phyloP scores from a whole-genome alignment of 1,140 invertebrate genomes.

The Leptinotarsa undecemlineata region DNA sequence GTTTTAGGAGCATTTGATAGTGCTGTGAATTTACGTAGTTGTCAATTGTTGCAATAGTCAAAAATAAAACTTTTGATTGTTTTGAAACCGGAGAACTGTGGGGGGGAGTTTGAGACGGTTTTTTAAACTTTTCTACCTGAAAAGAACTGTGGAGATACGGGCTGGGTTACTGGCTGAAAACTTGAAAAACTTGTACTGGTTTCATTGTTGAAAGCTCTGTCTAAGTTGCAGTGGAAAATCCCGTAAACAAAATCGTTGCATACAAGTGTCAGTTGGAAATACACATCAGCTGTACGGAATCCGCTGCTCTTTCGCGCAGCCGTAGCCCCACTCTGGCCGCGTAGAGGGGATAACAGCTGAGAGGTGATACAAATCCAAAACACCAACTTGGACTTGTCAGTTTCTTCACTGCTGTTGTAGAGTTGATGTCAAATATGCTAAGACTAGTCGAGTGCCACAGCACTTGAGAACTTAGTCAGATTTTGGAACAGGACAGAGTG shows the following conservation, averaged over 20 bases:
- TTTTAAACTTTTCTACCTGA: not conserved
- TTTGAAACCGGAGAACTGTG: not conserved
- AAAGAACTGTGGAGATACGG: too few relatives aligned
- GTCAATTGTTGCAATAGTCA: not conserved
- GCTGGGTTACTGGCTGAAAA: too few relatives aligned
- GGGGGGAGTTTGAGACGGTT: not conserved
- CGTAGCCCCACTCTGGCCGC: slow-evolving; percentile 31
- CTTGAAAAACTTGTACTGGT: not conserved
- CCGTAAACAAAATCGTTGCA: slow-evolving; percentile 7
- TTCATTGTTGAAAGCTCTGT: not conserved
- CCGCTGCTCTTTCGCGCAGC: slow-evolving; percentile 34
- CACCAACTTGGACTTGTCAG: slow-evolving; percentile 48
- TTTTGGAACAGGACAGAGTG: slow-evolving; percentile 32
- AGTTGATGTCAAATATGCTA: slow-evolving; percentile 43
- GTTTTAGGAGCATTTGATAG: not conserved
- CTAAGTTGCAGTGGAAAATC: not conserved
- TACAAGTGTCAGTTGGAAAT: slow-evolving; percentile 23
- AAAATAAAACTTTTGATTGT: not conserved
- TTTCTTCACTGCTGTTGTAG: slow-evolving; percentile 36
- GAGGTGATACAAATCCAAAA: slow-evolving; percentile 52
- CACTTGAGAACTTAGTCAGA: slow-evolving; percentile 50
- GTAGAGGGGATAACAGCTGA: slow-evolving; percentile 50
- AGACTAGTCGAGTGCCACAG: slow-evolving; percentile 44
- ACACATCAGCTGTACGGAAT: slow-evolving; percentile 38
- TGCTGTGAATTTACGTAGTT: not conserved